Base-by-base conservation (phyloP, 1,140 invertebrate genomes). In the Popillia japonica region DNA sequence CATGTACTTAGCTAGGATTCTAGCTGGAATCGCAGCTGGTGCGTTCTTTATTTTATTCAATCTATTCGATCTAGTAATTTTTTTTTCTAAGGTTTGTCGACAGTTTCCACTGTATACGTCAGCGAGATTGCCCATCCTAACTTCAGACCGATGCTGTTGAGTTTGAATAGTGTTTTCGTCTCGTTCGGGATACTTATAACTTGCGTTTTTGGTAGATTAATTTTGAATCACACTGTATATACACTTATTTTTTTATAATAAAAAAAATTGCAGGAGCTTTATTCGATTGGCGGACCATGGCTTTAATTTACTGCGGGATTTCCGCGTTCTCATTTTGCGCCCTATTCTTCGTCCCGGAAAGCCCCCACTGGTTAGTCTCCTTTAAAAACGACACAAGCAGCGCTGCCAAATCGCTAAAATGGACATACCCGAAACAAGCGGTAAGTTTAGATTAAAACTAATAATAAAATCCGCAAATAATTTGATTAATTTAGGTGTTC, bases 101-200 rank as follows among this genome's bases (percentile, higher is more conserved):
- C 89, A 3, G 89, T 89, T 6, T 83, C 84, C 6, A 11, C 91
- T 11, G 87, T 91, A 9, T 92, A 91, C 79, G 88, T 90, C 9
- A 89, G 89, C 14, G 90, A 92, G 86, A 88, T 91, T 3, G 84
- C 89, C 6, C 88, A 90, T 85, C 87, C 89, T 1, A 81, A 86
- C 75, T 85, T 88, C 20, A 83, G 90, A 61, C 87, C 90, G 27
- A 89, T 89, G 87, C 80, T 91, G 6, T 82, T 91, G 0, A 88
- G 88, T 42, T 84, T 90, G 1, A 91, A 90, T 80, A 90, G 90
- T n/a, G 86, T 89, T 14, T 88, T 88, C 81, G 89, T 90, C 0
- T 88, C 89, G 2, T 86, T 90, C 77, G 91, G 91, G 68, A 90
- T 91, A 79, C 81, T 92, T 0, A 79, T 91, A 0, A 89, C 88